Base-by-base conservation (phyloP, 2,888 invertebrate species). In the Lepidocyrtinus sp. region DNA sequence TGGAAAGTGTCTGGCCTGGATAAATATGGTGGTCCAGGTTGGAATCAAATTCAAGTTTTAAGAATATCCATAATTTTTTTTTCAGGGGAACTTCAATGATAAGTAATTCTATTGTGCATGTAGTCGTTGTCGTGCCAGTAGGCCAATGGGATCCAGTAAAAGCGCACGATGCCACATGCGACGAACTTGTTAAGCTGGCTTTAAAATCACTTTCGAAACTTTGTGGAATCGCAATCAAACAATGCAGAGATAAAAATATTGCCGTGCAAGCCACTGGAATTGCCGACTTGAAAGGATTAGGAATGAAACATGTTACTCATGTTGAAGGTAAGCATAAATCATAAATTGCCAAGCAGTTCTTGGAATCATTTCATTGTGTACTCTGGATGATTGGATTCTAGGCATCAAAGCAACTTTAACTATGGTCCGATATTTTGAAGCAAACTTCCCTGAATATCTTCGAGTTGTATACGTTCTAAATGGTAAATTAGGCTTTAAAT, bases 241-340 rank as follows among this genome's bases (percentile, higher is more conserved):
- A 79, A 63, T 71, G n/a, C 64, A 25, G 62, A 24, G 73, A 79
- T 21, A 68, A 74, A 55, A 63, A 74, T 36, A 21, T 79, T 24
- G 62, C 69, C 7, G 73, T 74, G 9, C 79, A 79, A 59, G 73
- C 79, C 1, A 79, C 79, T 0, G 79, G 79, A 27, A 68, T 79
- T 0, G 79, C 79, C 1, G 79, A 79, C 12, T n/a, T 79, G 59
- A 73, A 55, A 25, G 79, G 79, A 17, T 19, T 79, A 19, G 79
- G 79, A 55, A 79, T 79, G 79, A 79, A 64, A 15, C 79, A 79
- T 62, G 79, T 79, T 7, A 74, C 73, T 1, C 79, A 79, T 26
- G 59, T 79, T 50, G 79, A 79, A 59, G 79, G 79, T 63, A 55
- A 2, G 22, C 9, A 2, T 9, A 55, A 55, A 55, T 17, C 17